Percentiles rank a stretch among this genome's conserved stretches.
phyloP scores from a whole-genome alignment of 2,797 vertebrate genomes.

The Gymnothorax reevesii region DNA sequence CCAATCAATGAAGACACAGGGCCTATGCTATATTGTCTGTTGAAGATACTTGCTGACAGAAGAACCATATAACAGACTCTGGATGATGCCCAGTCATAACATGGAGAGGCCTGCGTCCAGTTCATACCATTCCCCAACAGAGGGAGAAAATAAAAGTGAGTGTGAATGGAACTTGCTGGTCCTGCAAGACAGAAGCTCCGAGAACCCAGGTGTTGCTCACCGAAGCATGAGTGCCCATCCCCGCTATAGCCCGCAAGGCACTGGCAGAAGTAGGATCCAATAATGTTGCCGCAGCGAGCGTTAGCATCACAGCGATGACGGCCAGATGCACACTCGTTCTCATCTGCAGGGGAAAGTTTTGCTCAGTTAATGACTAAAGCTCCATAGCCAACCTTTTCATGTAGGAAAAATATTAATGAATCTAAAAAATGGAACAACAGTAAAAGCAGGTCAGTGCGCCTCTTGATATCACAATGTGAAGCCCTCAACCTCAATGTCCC shows the following conservation, averaged over 20 bases:
- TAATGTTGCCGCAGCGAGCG: conserved; percentile 78
- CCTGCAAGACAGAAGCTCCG: not conserved
- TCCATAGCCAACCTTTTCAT: not conserved
- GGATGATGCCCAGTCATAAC: not conserved
- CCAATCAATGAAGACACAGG: not conserved
- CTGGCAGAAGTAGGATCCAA: conserved; percentile 82
- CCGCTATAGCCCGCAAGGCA: conserved; percentile 80
- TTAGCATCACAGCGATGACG: conserved; percentile 72
- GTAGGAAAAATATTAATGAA: not conserved
- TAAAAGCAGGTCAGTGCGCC: not conserved
- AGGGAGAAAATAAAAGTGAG: not conserved
- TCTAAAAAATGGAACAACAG: not conserved
- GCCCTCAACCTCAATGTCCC: no score
- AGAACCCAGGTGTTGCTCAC: conserved; percentile 54
- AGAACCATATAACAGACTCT: not conserved
- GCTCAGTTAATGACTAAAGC: not conserved
- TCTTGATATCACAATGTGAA: not conserved
- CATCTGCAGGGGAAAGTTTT: conserved; percentile 58
- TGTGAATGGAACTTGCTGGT: not conserved
- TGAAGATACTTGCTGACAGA: not conserved
- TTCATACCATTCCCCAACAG: not conserved
- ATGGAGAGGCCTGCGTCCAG: not conserved
- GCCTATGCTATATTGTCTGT: not conserved
- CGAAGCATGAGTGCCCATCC: conserved; percentile 75
- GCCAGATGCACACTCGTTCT: conserved; percentile 74